Percentiles rank a stretch among this genome's conserved stretches.
Conservation (phyloP, 1,140 invertebrate genomes). For the Pseudoatta argentina region DNA sequence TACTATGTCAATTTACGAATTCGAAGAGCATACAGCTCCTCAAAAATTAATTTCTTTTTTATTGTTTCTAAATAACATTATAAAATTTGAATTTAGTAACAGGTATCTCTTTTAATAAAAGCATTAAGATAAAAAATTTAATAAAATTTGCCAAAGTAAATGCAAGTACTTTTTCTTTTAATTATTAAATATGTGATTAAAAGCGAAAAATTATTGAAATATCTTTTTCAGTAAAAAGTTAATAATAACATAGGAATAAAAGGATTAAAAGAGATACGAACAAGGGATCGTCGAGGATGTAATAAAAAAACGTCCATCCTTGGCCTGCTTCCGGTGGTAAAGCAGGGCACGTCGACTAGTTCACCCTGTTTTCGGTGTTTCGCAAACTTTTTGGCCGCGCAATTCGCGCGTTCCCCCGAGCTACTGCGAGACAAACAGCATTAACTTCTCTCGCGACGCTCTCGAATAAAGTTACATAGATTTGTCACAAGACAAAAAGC, state of each 20-base stretch:
- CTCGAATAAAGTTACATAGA: slow-evolving; percentile 69
- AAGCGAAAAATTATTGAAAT: background rate
- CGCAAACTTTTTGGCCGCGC: slow-evolving; percentile 40
- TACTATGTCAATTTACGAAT: background rate
- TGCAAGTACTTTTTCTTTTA: background rate
- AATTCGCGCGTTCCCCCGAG: slow-evolving; percentile 31
- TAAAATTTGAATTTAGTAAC: background rate
- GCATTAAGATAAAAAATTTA: background rate
- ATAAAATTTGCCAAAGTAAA: background rate
- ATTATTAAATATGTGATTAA: background rate
- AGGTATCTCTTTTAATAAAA: background rate
- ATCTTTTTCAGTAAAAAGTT: background rate
- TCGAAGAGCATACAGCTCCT: background rate
- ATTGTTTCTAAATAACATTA: background rate
- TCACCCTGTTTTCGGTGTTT: slow-evolving; percentile 40
- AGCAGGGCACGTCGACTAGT: slow-evolving; percentile 5
- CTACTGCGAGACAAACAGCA: slow-evolving; percentile 67
- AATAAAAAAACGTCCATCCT: slow-evolving; percentile 35
- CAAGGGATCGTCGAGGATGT: background rate
- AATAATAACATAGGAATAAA: background rate
- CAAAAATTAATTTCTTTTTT: background rate
- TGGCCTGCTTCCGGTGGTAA: slow-evolving; percentile 23
- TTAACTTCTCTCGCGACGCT: slow-evolving; percentile 54
- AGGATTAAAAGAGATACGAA: background rate
- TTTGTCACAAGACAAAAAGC: slow-evolving; percentile 64